phyloP scores from a whole-genome alignment of 1,140 invertebrate genomes.

The Octopus bimaculoides region DNA sequence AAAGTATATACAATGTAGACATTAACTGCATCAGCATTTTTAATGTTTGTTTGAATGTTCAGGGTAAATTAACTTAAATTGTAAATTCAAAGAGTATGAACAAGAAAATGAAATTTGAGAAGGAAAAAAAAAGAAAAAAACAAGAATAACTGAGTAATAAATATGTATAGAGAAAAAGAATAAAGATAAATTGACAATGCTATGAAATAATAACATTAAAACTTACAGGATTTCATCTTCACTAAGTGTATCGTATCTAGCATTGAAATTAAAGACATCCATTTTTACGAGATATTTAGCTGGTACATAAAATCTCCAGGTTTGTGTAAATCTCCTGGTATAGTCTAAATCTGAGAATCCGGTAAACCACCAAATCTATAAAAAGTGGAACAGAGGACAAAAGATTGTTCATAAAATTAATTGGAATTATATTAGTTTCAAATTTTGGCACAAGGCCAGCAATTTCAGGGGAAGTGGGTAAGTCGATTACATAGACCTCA shows the following conservation, averaged over 20 bases:
- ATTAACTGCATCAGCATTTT: no score
- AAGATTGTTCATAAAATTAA: background rate
- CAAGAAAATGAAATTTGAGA: background rate
- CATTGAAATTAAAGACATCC: background rate
- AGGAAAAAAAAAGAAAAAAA: background rate
- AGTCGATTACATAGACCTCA: no score
- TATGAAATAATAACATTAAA: background rate
- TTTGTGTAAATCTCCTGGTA: background rate
- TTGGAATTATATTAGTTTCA: background rate
- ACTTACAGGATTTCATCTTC: slow-evolving; percentile 2
- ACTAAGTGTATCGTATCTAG: background rate
- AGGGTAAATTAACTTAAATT: no score
- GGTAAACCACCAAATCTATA: slow-evolving; percentile 5
- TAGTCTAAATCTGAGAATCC: no score
- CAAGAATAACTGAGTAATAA: background rate
- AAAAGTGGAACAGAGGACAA: background rate
- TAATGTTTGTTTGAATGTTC: no score
- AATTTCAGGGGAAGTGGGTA: no score
- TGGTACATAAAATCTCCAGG: background rate
- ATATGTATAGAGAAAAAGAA: background rate
- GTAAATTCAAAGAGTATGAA: background rate
- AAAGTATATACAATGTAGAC: no score
- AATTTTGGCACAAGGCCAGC: background rate
- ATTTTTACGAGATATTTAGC: background rate
- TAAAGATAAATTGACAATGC: background rate